Base-by-base conservation (phyloP, 2,113 vertebrate genomes). In the Perognathus longimembris region DNA sequence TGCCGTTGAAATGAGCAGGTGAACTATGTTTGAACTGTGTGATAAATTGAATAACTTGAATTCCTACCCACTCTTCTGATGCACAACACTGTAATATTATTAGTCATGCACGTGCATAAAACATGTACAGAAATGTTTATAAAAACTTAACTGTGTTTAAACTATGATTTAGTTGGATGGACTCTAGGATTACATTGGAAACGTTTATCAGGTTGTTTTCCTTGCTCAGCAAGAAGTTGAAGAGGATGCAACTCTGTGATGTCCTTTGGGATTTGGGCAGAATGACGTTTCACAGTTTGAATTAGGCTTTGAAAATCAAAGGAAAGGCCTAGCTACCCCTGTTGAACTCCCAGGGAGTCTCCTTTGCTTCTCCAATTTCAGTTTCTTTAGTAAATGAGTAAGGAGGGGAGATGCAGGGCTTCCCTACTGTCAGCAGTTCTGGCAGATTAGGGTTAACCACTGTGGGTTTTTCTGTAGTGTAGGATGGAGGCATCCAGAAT, bases 11-110 rank as follows among this genome's bases (percentile, higher is more conserved):
- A 85, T 18, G 95, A 97, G 94, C 91, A 97, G 94, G 95, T 97
- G 97, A 98, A 97, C 97, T 97, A 3, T 85, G 50, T 90, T 83
- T 97, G 97, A 98, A 96, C 96, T 80, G n/a, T 78, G 90, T 93
- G 87, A 94, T 96, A 92, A 96, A 95, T 74, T 78, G 91, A 96
- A 95, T 97, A 93, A 79, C 94, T 97, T 93, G 88, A 97, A 98
- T 98, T 98, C 97, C 95, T 97, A 79, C 88, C 93, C 85, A 3
- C 11, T 73, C 92, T 96, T 96, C 89, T 93, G 95, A 77, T 94
- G 90, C 92, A 75, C 36, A 89, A 3, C 15, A 24, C 90, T 90
- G 59, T 85, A 54, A 89, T 70, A 84, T 57, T 95, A 42, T 96
- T 96, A 91, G 93, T 96, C 95, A 95, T 67, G 92, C 32, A 2